These are phyloP conservation scores for Polypterus senegalus DNA, from an alignment of 2,113 vertebrate genomes.

Conservation along the genomic window DNA sequence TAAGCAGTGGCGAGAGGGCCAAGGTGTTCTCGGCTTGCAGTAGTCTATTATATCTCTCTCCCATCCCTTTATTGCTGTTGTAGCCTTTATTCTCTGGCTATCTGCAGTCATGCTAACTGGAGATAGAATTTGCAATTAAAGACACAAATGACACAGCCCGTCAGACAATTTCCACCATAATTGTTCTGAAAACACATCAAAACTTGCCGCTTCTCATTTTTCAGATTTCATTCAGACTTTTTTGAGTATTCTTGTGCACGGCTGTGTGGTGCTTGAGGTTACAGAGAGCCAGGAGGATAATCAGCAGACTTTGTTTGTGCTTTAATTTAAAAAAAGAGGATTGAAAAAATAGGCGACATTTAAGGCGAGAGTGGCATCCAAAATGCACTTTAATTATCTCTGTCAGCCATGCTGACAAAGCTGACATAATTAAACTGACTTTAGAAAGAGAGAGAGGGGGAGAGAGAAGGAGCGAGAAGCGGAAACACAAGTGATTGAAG, in stretches of 20 bases:
- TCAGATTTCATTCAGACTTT: neutral
- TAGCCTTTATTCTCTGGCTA: too few species aligned
- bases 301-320: constrained; percentile 40
- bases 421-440: constrained; percentile 73
- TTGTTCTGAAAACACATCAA: neutral
- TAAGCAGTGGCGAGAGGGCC: too few species aligned
- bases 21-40: too few species aligned
- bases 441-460: constrained; percentile 37
- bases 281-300: constrained; percentile 41
- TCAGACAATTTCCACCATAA: neutral
- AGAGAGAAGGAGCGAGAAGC: constrained; percentile 7
- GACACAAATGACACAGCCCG: too few species aligned
- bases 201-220: neutral
- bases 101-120: too few species aligned
- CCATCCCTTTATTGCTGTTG: too few species aligned
- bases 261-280: neutral
- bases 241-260: neutral
- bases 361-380: constrained; percentile 60
- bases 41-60: too few species aligned
- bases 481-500: constrained; percentile 47
- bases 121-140: too few species aligned
- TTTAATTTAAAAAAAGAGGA: constrained; percentile 34
- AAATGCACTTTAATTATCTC: constrained; percentile 71
- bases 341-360: constrained; percentile 47
- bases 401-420: constrained; percentile 58